Base-by-base conservation (phyloP, 2,113 vertebrate genomes). In the Lophotis ruficrista region DNA sequence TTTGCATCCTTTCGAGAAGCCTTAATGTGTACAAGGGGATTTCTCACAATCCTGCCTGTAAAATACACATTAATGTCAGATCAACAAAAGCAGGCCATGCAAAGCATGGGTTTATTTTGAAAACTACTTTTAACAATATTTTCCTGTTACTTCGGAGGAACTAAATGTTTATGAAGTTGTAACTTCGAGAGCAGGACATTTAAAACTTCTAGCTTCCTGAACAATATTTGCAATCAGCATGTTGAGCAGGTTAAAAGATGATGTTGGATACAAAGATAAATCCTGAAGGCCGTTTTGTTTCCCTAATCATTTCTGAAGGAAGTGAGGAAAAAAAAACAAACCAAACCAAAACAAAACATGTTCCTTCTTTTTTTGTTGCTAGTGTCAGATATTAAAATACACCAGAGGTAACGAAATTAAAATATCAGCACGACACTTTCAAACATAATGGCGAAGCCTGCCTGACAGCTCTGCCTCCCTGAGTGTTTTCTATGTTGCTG, bases 341-440 rank as follows among this genome's bases (percentile, higher is more conserved):
- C 8, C 48, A 47, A 51, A 5, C 2, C 27, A 60, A 5, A 14
- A 8, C 20, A 27, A 54, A 77, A 43, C 31, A 61, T 20, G 35
- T 71, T 12, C 30, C 24, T 75, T 22, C 13, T 25, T 30, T 48
- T 35, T 53, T 25, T 57, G 21, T 76, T 53, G 1, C 48, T 86
- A 56, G 18, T 57, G 45, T 93, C 61, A 65, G 56, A 89, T 93
- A 89, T 78, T 82, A 93, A 94, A 95, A 95, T 75, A 92, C 45
- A 65, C 47, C 48, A 78, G 48, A 87, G 65, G 20, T 80, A 95
- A 82, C 51, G 12, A 48, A 82, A 94, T 92, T 91, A 90, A 61
- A 93, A 51, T 93, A 75, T 43, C 68, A 70, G 65, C 54, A 30
- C 37, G 35, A 69, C 73, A 19, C 43, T 85, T 90, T 51, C 15